Evolutionary conservation across 2,113 vertebrate species (phyloP).

Genomic region (Dicerorhinus sumatrensis): DNA sequence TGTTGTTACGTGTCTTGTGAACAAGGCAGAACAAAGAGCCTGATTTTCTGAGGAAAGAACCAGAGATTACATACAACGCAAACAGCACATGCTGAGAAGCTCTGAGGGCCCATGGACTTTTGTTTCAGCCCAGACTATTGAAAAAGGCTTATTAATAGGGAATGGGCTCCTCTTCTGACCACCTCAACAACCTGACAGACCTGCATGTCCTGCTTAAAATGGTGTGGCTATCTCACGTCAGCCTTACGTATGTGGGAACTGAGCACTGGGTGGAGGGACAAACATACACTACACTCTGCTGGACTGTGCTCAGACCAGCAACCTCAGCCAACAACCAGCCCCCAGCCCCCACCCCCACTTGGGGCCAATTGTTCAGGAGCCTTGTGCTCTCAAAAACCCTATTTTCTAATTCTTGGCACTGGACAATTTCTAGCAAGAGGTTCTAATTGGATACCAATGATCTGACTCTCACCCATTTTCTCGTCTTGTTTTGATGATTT

Average conservation of each 20-base stretch:
- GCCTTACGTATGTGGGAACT: background rate
- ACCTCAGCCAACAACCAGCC: background rate
- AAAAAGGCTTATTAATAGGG: background rate
- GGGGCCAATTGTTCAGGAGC: background rate
- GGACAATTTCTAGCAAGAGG: slow-evolving; percentile 9
- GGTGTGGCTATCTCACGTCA: background rate
- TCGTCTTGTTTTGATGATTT: slow-evolving; percentile 81
- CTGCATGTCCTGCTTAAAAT: background rate
- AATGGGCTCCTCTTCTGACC: background rate
- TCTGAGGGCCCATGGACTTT: background rate
- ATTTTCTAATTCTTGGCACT: background rate
- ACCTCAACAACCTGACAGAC: background rate
- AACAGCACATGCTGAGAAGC: background rate
- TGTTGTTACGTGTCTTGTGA: background rate
- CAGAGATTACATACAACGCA: background rate
- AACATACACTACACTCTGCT: rapidly evolving
- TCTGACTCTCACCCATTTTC: slow-evolving; percentile 64
- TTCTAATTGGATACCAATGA: background rate
- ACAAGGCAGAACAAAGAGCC: background rate
- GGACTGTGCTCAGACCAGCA: background rate
- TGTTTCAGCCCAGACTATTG: background rate
- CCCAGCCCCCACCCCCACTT: too few species aligned
- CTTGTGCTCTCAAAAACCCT: background rate
- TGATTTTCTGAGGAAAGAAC: background rate
- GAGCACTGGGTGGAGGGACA: background rate